Conservation (phyloP, 2,888 invertebrate species). For the Lapara coniferarum region DNA sequence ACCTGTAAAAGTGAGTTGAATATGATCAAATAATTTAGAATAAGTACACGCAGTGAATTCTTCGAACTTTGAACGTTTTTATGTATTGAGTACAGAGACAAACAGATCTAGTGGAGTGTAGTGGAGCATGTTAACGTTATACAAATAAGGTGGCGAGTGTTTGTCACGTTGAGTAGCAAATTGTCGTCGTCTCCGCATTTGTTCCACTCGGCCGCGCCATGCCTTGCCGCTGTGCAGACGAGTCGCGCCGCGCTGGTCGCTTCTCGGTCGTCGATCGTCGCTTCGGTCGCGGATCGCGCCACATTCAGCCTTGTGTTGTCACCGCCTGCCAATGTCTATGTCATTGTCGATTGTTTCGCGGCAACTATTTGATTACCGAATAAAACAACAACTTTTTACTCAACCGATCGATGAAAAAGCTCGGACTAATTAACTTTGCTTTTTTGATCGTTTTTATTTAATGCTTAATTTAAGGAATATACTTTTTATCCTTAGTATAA, state of each 20-base stretch:
- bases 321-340: slow-evolving; percentile 62
- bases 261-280: slow-evolving; percentile 43
- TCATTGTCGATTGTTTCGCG: slow-evolving; percentile 59
- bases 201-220: slow-evolving; percentile 57
- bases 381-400: slow-evolving; percentile 25
- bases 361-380: slow-evolving; percentile 42
- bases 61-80: slow-evolving; percentile 24
- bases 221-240: slow-evolving; percentile 29
- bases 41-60: background rate
- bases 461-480: background rate
- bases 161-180: slow-evolving; percentile 73
- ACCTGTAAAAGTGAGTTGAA: slow-evolving; percentile 1
- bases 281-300: slow-evolving; percentile 51
- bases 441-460: background rate
- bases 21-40: slow-evolving; percentile 6
- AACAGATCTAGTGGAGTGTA: slow-evolving; percentile 61
- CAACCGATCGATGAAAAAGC: slow-evolving; percentile 42
- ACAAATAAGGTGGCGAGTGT: slow-evolving; percentile 69
- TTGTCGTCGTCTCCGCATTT: slow-evolving; percentile 72
- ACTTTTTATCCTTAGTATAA: background rate
- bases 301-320: slow-evolving; percentile 65
- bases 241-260: slow-evolving; percentile 44
- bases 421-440: slow-evolving; percentile 19
- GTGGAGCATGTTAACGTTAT: slow-evolving; percentile 67
- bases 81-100: slow-evolving; percentile 55